Evolutionary conservation across 2,888 invertebrate genomes (phyloP).

Genomic region (Lasioglossum calceatum): DNA sequence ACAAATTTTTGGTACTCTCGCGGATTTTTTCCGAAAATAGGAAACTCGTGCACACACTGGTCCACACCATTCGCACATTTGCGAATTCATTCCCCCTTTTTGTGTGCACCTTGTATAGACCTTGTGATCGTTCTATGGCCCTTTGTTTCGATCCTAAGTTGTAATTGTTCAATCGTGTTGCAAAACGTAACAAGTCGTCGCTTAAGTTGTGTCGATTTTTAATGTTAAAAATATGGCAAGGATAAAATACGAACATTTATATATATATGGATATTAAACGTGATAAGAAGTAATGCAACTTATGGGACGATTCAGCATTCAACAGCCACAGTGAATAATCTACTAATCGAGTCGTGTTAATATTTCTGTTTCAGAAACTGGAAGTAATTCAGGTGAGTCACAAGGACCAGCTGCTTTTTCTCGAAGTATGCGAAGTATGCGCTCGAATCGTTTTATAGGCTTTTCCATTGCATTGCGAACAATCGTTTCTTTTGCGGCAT

Average conservation of each 20-base stretch:
- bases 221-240: too few relatives aligned
- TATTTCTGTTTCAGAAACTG: conserved; percentile 76
- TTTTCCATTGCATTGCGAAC: conserved; percentile 39
- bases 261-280: too few relatives aligned
- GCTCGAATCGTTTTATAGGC: conserved; percentile 49
- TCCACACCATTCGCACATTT: conserved; percentile 4
- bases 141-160: background rate
- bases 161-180: background rate
- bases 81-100: background rate
- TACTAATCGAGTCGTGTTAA: background rate
- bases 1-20: conserved; percentile 40
- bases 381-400: conserved; percentile 77
- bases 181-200: background rate
- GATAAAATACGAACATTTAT: too few relatives aligned
- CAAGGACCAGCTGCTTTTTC: conserved; percentile 21
- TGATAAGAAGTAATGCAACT: background rate
- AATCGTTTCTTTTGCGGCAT: conserved; percentile 14
- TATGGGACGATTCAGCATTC: background rate
- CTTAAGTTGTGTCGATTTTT: background rate
- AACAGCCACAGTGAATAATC: background rate
- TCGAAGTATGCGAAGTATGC: conserved; percentile 63
- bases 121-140: conserved; percentile 2
- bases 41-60: background rate
- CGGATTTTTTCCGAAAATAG: conserved; percentile 40
- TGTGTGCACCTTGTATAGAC: background rate